Evolutionary conservation across 2,797 vertebrate genomes (phyloP), one percentile per base, ranked within the genome.

Genomic region (Zalophus californianus): DNA sequence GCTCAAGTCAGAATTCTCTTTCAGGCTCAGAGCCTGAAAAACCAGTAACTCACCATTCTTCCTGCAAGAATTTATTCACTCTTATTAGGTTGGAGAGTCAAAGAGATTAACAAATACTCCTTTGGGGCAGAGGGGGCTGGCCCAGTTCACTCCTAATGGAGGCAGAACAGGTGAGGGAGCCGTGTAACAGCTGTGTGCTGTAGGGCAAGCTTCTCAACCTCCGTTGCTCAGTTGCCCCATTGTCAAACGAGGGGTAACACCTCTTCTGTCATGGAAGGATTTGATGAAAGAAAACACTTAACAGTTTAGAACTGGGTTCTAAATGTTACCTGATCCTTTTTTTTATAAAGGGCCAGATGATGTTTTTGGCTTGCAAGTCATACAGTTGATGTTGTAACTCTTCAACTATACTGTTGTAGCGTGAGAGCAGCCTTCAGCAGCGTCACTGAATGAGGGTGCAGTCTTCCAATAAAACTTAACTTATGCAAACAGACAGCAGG

Each of bases 11-110:
- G 56, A 89, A 92, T 95, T 97, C 56, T 41, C 41, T 90, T 94
- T 89, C 50, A 88, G 66, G 87, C 14, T 80, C 10, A 58, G 86
- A 72, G 70, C 91, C 89, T 97, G 94, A 97, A 98, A 98, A 94
- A 94, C 80, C 70, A 95, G 97, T 98, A 95, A 80, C 10, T 96
- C 77, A 77, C 64, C 58, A 86, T 95, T 93, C 80, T 89, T 93
- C 48, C 56, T 96, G 29, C 35, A 96, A 95, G 86, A 93, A 95
- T 94, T 70, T 92, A 96, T 95, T 96, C 85, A 77, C n/a, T 94
- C 35, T 75, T 10, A 48, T 93, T 79, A 94, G 58, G 41, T 52
- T 96, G 52, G 88, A 94, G n/a, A 68, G 75, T 92, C 64, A 97
- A 12, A 89, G 83, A 96, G 54, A 82, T 50, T 86, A 91, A 80